Conservation (phyloP, 2,113 vertebrate species). For the Callaeas wilsoni region DNA sequence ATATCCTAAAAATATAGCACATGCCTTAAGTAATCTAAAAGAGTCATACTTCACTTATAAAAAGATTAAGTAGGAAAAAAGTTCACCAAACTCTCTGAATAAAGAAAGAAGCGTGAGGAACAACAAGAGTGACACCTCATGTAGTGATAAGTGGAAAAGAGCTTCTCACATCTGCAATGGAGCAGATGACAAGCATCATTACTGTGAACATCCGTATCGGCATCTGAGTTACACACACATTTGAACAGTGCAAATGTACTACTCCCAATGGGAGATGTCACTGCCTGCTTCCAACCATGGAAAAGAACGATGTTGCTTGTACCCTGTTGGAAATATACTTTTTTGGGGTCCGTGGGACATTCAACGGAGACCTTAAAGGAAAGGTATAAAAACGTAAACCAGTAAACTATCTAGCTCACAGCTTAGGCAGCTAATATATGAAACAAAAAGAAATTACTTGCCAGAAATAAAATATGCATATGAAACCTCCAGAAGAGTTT, state of each 20-base stretch:
- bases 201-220: background rate
- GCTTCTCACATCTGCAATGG: background rate
- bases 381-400: background rate
- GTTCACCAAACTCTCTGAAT: background rate
- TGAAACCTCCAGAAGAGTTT: background rate
- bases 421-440: background rate
- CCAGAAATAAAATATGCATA: background rate
- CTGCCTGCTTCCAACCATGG: background rate
- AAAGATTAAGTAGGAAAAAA: background rate
- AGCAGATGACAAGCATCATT: constrained; percentile 25
- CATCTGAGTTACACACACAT: background rate
- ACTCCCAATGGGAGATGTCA: background rate
- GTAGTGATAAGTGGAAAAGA: background rate
- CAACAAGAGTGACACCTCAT: background rate
- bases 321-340: background rate
- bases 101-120: background rate
- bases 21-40: background rate
- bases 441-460: background rate
- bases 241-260: background rate
- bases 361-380: background rate
- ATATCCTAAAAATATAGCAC: background rate
- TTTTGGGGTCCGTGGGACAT: background rate
- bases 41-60: background rate
- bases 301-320: accelerated
- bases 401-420: background rate